A percentile compares a stretch with the other conserved stretches of the same genome.
These are phyloP conservation scores for Drosophila auraria DNA, from an alignment of 1,140 invertebrate species.

Conservation along the genomic window DNA sequence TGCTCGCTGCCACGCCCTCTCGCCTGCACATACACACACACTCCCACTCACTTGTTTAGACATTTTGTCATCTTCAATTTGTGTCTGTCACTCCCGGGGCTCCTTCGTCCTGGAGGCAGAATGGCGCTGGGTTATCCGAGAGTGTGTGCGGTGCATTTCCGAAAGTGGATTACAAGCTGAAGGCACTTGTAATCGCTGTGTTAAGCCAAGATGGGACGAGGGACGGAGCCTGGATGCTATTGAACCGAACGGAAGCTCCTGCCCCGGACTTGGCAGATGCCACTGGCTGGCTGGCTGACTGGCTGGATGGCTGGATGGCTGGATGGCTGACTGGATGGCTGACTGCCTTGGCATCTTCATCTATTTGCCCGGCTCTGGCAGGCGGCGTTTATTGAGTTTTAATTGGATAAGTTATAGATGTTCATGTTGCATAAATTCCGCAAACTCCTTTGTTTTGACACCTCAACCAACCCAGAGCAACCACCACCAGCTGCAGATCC, in stretches of 20 bases:
- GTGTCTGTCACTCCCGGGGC: constrained; percentile 75
- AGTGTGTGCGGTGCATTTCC: constrained; percentile 70
- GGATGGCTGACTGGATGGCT: constrained; percentile 32
- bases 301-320: constrained; percentile 13
- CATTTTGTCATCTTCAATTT: constrained; percentile 84
- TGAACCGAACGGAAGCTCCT: constrained; percentile 48
- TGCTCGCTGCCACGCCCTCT: constrained; percentile 45
- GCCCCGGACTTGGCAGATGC: constrained; percentile 26
- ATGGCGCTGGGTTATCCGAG: constrained; percentile 13
- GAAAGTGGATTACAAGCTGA: constrained; percentile 82
- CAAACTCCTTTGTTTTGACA: constrained; percentile 75
- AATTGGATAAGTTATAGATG: constrained; percentile 83
- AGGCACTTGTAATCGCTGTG: constrained; percentile 83
- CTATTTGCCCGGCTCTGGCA: constrained; percentile 48
- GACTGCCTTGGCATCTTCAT: constrained; percentile 67
- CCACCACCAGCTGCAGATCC: constrained; percentile 30
- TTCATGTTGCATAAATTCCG: constrained; percentile 82
- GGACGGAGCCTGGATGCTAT: constrained; percentile 50
- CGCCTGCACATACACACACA: constrained; percentile 15
- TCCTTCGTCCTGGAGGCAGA: constrained; percentile 37
- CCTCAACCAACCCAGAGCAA: constrained; percentile 34
- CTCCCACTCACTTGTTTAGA: constrained; percentile 74
- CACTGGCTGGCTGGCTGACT: constrained; percentile 16
- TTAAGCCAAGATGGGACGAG: constrained; percentile 61
- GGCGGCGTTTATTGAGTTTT: constrained; percentile 80